Conservation (phyloP, 2,797 vertebrate genomes). For the Zalophus californianus region DNA sequence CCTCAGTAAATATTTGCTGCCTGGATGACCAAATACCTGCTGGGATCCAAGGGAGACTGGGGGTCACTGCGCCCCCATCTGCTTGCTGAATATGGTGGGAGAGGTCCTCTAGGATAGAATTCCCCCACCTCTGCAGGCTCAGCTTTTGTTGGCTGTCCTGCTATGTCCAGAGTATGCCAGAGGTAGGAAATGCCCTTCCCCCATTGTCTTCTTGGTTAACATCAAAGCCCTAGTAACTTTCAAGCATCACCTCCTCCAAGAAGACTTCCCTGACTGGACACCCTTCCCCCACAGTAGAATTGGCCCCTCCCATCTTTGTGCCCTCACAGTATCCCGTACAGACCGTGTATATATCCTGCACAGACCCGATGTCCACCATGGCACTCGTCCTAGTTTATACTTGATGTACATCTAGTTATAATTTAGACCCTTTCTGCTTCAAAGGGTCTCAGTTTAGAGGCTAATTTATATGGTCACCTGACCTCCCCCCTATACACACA, state of each 20-base stretch:
- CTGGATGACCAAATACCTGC: neutral
- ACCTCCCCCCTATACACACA: neutral
- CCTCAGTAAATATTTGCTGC: neutral
- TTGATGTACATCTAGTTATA: neutral
- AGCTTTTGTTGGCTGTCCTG: neutral
- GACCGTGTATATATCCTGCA: neutral
- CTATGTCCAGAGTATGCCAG: neutral
- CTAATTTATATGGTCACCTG: neutral
- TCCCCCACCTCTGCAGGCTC: neutral
- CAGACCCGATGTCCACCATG: neutral
- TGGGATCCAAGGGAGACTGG: neutral
- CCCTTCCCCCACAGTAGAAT: neutral
- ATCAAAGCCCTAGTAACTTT: neutral
- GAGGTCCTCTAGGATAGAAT: neutral
- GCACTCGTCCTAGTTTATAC: neutral
- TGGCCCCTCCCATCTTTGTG: slow-evolving; percentile 5
- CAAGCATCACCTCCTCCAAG: neutral
- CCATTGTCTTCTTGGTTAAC: neutral
- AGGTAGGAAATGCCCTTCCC: neutral
- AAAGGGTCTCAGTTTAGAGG: slow-evolving; percentile 33
- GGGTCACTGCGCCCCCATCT: neutral
- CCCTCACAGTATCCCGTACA: neutral
- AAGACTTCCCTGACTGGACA: neutral
- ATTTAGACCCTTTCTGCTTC: neutral
- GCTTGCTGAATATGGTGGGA: neutral